These are phyloP conservation scores for Drosophila athabasca DNA, from an alignment of 1,140 invertebrate genomes.

Conservation along the genomic window DNA sequence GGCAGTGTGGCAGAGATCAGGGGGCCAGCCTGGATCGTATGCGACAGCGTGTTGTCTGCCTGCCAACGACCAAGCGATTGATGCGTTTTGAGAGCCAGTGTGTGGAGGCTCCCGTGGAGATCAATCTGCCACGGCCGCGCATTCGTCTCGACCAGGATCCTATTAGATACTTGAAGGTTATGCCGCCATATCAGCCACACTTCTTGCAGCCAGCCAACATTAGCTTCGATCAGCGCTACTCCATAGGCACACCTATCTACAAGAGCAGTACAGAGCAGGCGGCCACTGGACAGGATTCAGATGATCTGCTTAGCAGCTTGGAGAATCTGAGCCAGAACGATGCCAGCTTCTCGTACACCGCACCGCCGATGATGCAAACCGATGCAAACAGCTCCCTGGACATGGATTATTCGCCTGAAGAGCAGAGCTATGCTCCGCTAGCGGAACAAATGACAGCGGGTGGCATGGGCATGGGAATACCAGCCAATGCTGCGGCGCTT, in stretches of 20 bases:
- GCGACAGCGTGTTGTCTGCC: constrained; percentile 74
- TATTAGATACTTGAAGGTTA: constrained; percentile 79
- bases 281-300: constrained; percentile 74
- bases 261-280: constrained; percentile 74
- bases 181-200: constrained; percentile 75
- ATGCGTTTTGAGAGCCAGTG: constrained; percentile 82
- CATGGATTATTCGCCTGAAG: constrained; percentile 69
- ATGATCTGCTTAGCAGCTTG: constrained; percentile 77
- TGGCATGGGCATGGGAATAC: neutral
- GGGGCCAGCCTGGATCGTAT: constrained; percentile 69
- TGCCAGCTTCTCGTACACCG: constrained; percentile 65
- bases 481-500: constrained; percentile 13
- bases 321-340: constrained; percentile 80
- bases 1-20: constrained; percentile 84
- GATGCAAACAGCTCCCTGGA: constrained; percentile 65
- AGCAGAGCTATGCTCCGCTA: constrained; percentile 74
- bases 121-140: constrained; percentile 77
- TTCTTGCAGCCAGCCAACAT: constrained; percentile 76
- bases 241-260: constrained; percentile 59
- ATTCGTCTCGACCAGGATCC: constrained; percentile 74
- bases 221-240: constrained; percentile 63
- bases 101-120: constrained; percentile 75
- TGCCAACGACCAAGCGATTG: constrained; percentile 77
- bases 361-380: constrained; percentile 23
- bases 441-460: constrained; percentile 43